phyloP scores from a whole-genome alignment of 2,113 vertebrate species.

The Carollia perspicillata region DNA sequence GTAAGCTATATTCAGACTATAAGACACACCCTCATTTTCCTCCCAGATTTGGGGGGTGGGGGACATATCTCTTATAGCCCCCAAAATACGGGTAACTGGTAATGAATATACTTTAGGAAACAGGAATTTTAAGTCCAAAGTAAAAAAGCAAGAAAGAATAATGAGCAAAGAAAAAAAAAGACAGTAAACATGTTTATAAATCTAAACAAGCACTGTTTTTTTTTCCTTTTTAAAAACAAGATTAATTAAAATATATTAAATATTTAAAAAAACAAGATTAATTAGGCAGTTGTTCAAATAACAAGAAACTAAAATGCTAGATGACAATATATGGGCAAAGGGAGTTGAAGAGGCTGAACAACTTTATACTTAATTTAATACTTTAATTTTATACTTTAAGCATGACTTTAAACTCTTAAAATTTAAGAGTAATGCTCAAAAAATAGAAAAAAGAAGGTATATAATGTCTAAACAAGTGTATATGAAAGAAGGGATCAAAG shows the following conservation, averaged over 20 bases:
- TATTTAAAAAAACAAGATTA: neutral
- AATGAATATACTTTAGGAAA: neutral
- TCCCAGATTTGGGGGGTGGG: too few species aligned
- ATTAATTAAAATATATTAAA: too few species aligned
- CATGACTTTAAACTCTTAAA: neutral
- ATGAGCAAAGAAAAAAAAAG: neutral
- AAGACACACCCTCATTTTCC: too few species aligned
- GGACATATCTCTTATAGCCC: too few species aligned
- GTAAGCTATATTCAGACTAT: too few species aligned
- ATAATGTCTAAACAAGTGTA: neutral
- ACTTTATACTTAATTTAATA: too few species aligned
- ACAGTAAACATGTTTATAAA: neutral
- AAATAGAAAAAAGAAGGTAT: neutral
- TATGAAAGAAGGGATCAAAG: neutral
- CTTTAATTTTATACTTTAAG: neutral
- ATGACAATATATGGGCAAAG: neutral
- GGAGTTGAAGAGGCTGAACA: neutral
- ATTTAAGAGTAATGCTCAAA: neutral
- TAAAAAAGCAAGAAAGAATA: neutral
- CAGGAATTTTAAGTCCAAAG: neutral
- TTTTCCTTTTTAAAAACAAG: neutral
- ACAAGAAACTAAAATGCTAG: neutral
- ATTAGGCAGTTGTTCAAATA: neutral
- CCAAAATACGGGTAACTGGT: neutral
- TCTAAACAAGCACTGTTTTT: neutral